Conservation (phyloP, 2,888 invertebrate species). For the Thereva nobilitata region DNA sequence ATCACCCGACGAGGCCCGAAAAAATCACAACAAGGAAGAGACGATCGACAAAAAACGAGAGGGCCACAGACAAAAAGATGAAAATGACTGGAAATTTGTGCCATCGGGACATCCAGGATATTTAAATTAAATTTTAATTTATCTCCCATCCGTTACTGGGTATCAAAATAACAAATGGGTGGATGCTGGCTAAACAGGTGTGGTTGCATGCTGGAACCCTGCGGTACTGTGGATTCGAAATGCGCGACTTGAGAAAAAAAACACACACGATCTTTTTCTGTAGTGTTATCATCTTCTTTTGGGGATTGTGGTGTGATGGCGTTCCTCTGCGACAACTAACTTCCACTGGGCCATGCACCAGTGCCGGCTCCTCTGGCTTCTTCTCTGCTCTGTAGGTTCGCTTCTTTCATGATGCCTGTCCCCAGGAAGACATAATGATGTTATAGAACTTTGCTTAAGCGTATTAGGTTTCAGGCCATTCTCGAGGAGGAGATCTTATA, state of each 20-base stretch:
- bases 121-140: slow-evolving; percentile 41
- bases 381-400: slow-evolving; percentile 25
- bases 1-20: neutral
- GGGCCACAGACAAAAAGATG: slow-evolving; percentile 7
- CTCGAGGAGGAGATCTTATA: slow-evolving; percentile 14
- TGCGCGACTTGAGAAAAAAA: too few species aligned
- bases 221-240: too few species aligned
- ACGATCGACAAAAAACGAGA: neutral
- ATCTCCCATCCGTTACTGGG: slow-evolving; percentile 37
- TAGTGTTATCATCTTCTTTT: too few species aligned
- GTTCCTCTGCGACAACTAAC: too few species aligned
- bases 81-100: slow-evolving; percentile 30
- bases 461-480: slow-evolving; percentile 31
- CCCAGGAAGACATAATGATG: slow-evolving; percentile 36
- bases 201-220: slow-evolving; percentile 13
- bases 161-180: slow-evolving; percentile 39
- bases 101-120: slow-evolving; percentile 37
- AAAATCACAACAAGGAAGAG: neutral
- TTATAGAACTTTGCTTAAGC: slow-evolving; percentile 26
- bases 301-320: too few species aligned
- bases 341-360: neutral
- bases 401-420: slow-evolving; percentile 24
- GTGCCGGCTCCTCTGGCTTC: slow-evolving; percentile 15
- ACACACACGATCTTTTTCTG: too few species aligned
- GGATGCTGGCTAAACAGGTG: slow-evolving; percentile 40